phyloP scores from a whole-genome alignment of 2,113 vertebrate species.

The Pseudopipra pipra region DNA sequence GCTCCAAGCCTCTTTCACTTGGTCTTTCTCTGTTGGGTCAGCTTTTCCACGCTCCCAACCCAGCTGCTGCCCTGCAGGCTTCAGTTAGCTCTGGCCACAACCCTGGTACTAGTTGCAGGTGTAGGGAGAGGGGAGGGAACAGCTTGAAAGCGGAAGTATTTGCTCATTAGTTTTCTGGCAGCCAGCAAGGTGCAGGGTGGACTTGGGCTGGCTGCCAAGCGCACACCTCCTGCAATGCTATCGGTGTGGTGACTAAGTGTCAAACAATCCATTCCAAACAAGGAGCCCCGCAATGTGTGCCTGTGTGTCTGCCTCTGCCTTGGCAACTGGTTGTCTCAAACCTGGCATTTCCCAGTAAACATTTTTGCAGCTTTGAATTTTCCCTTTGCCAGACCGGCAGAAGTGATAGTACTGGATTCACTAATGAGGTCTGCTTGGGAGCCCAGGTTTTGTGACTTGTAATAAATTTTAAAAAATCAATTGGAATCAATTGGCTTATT shows the following conservation, averaged over 20 bases:
- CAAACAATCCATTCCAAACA: neutral
- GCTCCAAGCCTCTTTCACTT: neutral
- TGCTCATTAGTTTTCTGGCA: neutral
- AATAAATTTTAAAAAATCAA: neutral
- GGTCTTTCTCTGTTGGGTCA: neutral
- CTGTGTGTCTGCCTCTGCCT: neutral
- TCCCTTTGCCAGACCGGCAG: neutral
- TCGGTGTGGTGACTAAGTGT: neutral
- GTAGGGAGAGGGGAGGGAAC: slow-evolving; percentile 2
- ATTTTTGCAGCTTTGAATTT: neutral
- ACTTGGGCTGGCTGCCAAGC: neutral
- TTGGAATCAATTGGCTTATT: neutral
- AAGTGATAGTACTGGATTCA: neutral
- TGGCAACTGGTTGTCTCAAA: neutral
- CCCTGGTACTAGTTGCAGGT: neutral
- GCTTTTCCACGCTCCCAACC: neutral
- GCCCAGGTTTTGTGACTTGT: neutral
- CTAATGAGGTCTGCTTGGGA: neutral
- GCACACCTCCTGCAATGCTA: neutral
- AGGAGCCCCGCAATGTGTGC: accelerated
- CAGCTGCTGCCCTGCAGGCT: neutral
- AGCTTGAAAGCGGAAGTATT: slow-evolving; percentile 21
- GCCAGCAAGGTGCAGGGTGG: neutral
- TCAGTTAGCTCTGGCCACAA: neutral
- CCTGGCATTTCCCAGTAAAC: neutral